Base-by-base conservation (phyloP, 2,888 invertebrate species). In the Drosophila crucigera region DNA sequence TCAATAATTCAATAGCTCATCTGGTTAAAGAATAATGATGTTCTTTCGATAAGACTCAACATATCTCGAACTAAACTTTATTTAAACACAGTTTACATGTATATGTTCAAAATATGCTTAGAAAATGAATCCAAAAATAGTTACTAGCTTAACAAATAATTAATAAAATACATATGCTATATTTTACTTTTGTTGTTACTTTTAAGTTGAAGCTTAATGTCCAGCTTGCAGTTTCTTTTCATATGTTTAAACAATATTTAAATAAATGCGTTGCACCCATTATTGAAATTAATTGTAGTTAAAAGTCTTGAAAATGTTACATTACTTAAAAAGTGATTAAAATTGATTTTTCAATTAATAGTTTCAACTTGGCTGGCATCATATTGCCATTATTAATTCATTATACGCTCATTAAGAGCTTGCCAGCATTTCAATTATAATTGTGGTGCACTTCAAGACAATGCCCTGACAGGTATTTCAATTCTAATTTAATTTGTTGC, bases 121-220 rank as follows among this genome's bases (percentile, higher is more conserved):
- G 47, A 56, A 67, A 79, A 66, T 60, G 71, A 83, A 41, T 61
- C 89, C 84, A 84, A 84, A 89, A 89, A 89, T 89, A 84, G 88
- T 69, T 73, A 56, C 56, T 58, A 60, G 68, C 54, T 66, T 61
- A 37, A 19, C 37, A 37, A 56, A 47, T 35, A 28, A 41, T 47
- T 9, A 31, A 59, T 31, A 55, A 25, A 16, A 33, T 30, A 52
- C 39, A 59, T 54, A 58, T 66, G 66, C 1, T 41, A 28, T 41
- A 43, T 35, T 14, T 31, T 10, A 53, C 47, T 25, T 25, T 72
- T 83, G 69, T 70, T 69, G 65, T 70, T 68, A 67, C 52, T 54
- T 41, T 10, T 50, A 65, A 52, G 53, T 58, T 52, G 5, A 58
- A 69, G 33, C 22, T 28, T 22, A n/a, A 52, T 52, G 30, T 25